phyloP scores from a whole-genome alignment of 2,888 invertebrate species.

The Chrysolina haemoptera region DNA sequence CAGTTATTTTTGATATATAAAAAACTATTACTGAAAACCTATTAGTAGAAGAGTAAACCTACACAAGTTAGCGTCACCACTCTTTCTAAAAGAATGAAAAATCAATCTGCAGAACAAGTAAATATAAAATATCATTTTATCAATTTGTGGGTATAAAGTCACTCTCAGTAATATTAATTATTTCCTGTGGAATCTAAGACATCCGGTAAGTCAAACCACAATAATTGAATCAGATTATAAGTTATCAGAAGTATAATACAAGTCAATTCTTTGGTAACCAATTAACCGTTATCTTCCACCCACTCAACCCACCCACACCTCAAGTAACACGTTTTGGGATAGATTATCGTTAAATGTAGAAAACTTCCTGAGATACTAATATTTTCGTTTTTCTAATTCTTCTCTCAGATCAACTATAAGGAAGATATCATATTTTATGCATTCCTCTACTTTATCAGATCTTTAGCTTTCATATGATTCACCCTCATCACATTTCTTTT shows the following conservation, averaged over 20 bases:
- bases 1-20: too few species aligned
- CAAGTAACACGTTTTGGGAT: too few species aligned
- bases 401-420: too few species aligned
- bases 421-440: too few species aligned
- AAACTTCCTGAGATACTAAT: too few species aligned
- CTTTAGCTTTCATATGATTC: too few species aligned
- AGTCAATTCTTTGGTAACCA: constrained; percentile 12
- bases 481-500: too few species aligned
- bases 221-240: constrained; percentile 6
- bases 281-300: not conserved
- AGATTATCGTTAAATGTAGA: too few species aligned
- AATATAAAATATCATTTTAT: constrained; percentile 24
- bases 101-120: not conserved
- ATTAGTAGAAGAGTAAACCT: not conserved
- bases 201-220: constrained; percentile 34
- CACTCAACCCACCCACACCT: too few species aligned
- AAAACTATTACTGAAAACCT: not conserved
- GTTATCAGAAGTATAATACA: not conserved
- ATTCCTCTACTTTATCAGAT: too few species aligned
- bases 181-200: constrained; percentile 30
- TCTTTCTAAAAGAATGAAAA: not conserved
- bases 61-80: not conserved
- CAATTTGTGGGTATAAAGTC: not conserved
- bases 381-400: too few species aligned
- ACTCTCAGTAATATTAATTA: constrained; percentile 23